Evolutionary conservation across 2,888 invertebrate species (phyloP).

Genomic region (Diaprepes abbreviatus): DNA sequence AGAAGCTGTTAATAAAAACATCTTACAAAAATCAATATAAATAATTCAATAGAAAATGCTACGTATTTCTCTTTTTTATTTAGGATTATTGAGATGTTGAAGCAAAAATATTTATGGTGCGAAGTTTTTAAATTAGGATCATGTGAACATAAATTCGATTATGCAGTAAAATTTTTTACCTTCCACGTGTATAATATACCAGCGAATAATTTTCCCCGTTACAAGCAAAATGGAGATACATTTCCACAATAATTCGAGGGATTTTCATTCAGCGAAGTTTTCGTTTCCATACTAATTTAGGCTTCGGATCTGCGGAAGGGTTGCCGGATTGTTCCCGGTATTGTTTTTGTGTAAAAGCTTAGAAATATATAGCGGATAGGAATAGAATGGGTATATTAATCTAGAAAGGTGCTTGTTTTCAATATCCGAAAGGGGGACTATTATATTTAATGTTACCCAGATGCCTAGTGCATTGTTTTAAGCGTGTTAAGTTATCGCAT

Average conservation of each 20-base stretch:
- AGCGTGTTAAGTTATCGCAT: background rate
- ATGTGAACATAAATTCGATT: no score
- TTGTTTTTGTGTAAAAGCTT: slow-evolving; percentile 35
- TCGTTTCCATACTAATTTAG: slow-evolving; percentile 29
- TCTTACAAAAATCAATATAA: no score
- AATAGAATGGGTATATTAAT: slow-evolving; percentile 25
- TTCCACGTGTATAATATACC: background rate
- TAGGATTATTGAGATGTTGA: no score
- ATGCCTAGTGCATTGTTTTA: slow-evolving; percentile 6
- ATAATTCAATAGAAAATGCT: no score
- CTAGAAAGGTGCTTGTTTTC: slow-evolving; percentile 27
- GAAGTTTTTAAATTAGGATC: no score
- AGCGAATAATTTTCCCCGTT: slow-evolving; percentile 1
- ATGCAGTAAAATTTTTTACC: no score
- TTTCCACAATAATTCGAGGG: slow-evolving; percentile 27
- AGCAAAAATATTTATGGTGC: no score
- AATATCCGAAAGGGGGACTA: slow-evolving; percentile 17
- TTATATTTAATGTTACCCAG: background rate
- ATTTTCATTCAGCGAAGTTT: slow-evolving; percentile 28
- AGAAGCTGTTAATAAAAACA: no score
- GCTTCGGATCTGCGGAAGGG: slow-evolving; percentile 17
- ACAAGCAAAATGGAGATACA: slow-evolving; percentile 7
- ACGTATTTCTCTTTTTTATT: no score
- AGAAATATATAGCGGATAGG: slow-evolving; percentile 18
- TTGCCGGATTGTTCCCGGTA: slow-evolving; percentile 20